Evolutionary conservation across 2,888 invertebrate genomes (phyloP).

Genomic region (Himalopsyche anomala): DNA sequence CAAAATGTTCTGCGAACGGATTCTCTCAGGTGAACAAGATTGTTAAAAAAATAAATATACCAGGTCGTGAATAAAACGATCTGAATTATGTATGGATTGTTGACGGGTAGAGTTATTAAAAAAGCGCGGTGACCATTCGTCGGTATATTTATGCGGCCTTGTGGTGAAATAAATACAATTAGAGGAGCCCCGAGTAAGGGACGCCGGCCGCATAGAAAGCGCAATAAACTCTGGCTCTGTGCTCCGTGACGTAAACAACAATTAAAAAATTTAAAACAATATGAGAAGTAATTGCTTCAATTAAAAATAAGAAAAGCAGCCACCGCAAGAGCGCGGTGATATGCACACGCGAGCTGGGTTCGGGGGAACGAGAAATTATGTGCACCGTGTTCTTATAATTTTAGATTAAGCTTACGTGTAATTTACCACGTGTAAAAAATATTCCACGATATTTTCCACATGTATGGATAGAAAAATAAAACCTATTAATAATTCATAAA

Average conservation of each 20-base stretch:
- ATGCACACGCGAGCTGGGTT: constrained; percentile 31
- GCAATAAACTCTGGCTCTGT: constrained; percentile 42
- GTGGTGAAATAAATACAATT: constrained; percentile 31
- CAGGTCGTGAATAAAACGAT: not conserved
- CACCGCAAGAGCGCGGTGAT: constrained; percentile 29
- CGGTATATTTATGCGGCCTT: constrained; percentile 28
- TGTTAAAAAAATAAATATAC: not conserved
- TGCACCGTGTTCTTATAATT: not conserved
- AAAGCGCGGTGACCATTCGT: constrained; percentile 7
- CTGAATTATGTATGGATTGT: constrained; percentile 27
- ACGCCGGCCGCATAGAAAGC: constrained; percentile 39
- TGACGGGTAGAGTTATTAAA: constrained; percentile 5
- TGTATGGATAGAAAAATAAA: not conserved
- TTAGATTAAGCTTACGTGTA: not conserved
- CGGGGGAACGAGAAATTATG: constrained; percentile 23
- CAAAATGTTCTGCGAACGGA: constrained; percentile 18
- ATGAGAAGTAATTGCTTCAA: constrained; percentile 59
- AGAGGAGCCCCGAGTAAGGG: constrained; percentile 24
- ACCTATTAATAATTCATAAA: too few relatives aligned
- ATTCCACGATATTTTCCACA: not conserved
- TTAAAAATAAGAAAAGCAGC: constrained; percentile 51
- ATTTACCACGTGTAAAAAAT: not conserved
- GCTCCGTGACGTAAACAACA: constrained; percentile 62
- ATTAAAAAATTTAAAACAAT: constrained; percentile 58
- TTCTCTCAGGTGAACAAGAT: not conserved